Conservation (phyloP, 2,113 vertebrate species). For the Phyllostomus discolor region DNA sequence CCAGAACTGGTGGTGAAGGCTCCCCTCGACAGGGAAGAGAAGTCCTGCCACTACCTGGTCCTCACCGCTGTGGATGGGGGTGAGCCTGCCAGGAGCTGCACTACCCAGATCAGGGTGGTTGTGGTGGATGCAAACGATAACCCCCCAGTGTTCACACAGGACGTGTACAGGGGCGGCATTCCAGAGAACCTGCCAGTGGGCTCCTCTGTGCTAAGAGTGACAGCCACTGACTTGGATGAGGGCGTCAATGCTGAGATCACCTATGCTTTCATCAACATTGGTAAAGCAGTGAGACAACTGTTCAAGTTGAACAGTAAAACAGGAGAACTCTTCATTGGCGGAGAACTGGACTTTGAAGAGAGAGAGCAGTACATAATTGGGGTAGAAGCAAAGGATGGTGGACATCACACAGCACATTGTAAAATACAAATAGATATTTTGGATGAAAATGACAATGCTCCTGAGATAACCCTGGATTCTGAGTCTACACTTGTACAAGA, state of each 20-base stretch:
- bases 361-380: neutral
- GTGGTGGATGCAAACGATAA: slow-evolving; percentile 84
- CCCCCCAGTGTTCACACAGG: slow-evolving; percentile 75
- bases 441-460: slow-evolving; percentile 77
- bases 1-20: slow-evolving; percentile 70
- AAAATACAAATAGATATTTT: slow-evolving; percentile 60
- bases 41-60: slow-evolving; percentile 40
- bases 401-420: slow-evolving; percentile 39
- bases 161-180: slow-evolving; percentile 71
- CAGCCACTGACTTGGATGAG: slow-evolving; percentile 76
- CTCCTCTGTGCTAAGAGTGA: slow-evolving; percentile 60
- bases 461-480: slow-evolving; percentile 60
- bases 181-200: slow-evolving; percentile 71
- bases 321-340: neutral
- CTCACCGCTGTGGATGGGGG: slow-evolving; percentile 72
- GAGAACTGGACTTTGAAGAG: slow-evolving; percentile 64
- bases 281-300: neutral
- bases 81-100: slow-evolving; percentile 59
- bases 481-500: slow-evolving; percentile 60
- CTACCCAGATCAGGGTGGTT: slow-evolving; percentile 71
- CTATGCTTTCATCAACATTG: slow-evolving; percentile 46
- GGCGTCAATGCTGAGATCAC: slow-evolving; percentile 68
- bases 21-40: slow-evolving; percentile 60
- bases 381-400: slow-evolving; percentile 70
- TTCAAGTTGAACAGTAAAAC: slow-evolving; percentile 37